These are phyloP conservation scores for Trissolcus japonicus DNA, from an alignment of 2,888 invertebrate species.

Conservation along the genomic window DNA sequence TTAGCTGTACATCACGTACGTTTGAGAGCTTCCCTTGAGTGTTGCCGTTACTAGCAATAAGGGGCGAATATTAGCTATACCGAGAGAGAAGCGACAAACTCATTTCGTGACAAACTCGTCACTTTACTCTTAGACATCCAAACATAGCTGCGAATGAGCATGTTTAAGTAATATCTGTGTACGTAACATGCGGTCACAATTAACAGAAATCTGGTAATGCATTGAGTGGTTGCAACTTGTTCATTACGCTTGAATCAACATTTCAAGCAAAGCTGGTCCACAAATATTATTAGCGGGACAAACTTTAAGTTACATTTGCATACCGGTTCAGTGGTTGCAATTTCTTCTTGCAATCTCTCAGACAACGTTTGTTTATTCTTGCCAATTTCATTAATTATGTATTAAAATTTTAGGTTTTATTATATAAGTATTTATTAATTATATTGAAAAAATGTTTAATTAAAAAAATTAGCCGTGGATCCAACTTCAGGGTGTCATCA, in stretches of 20 bases:
- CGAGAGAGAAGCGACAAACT: slow-evolving; percentile 27
- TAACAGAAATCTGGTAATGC: slow-evolving; percentile 61
- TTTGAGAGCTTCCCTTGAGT: slow-evolving; percentile 57
- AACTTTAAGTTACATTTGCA: slow-evolving; percentile 29
- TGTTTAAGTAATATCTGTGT: slow-evolving; percentile 30
- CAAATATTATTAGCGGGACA: slow-evolving; percentile 38
- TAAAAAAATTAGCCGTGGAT: no score
- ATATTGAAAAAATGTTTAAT: no score
- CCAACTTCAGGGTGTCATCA: no score
- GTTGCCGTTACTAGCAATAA: slow-evolving; percentile 36
- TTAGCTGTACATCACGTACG: slow-evolving; percentile 57
- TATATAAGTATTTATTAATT: no score
- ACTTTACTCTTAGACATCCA: slow-evolving; percentile 30
- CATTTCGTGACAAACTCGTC: slow-evolving; percentile 27
- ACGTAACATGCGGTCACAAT: slow-evolving; percentile 62
- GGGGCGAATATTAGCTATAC: slow-evolving; percentile 28
- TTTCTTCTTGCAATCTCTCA: slow-evolving; percentile 17
- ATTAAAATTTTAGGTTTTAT: neutral
- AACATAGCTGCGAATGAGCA: slow-evolving; percentile 26
- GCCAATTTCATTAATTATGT: neutral
- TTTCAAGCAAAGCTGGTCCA: slow-evolving; percentile 54
- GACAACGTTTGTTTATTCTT: slow-evolving; percentile 20
- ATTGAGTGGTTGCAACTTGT: slow-evolving; percentile 64
- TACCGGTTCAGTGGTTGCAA: slow-evolving; percentile 11
- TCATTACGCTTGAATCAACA: slow-evolving; percentile 65